A percentile compares a stretch with the other conserved stretches of the same genome.
These are phyloP conservation scores for Kryphioiulus occultus DNA, from an alignment of 2,888 invertebrate genomes.

Conservation along the genomic window DNA sequence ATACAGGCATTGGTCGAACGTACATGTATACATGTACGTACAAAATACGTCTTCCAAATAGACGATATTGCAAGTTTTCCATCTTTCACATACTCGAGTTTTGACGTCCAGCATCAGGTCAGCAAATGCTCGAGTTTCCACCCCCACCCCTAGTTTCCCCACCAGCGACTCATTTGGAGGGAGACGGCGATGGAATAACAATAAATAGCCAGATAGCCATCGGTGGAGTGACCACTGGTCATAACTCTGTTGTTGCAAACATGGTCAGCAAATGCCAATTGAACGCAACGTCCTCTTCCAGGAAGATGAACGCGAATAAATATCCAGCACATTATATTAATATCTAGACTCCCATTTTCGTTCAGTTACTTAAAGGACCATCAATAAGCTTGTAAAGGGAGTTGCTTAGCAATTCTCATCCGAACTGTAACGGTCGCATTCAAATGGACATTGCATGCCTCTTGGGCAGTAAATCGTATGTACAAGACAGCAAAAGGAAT, in stretches of 20 bases:
- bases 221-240: conserved; percentile 15
- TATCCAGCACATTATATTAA: conserved; percentile 8
- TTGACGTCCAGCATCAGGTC: conserved; percentile 14
- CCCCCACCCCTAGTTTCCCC: not conserved
- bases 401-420: conserved; percentile 22
- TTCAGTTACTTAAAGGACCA: conserved; percentile 6
- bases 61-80: conserved; percentile 24
- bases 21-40: not conserved
- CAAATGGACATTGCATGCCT: not conserved
- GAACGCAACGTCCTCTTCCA: not conserved
- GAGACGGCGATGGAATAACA: conserved; percentile 3
- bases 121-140: not conserved
- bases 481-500: not conserved
- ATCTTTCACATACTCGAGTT: conserved; percentile 35
- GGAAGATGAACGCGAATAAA: conserved; percentile 20
- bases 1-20: not conserved
- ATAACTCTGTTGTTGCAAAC: conserved; percentile 26
- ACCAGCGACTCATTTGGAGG: not conserved
- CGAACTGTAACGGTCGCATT: not conserved
- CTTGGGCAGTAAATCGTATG: not conserved
- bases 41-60: not conserved
- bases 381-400: not conserved
- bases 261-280: not conserved
- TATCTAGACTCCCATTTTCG: not conserved
- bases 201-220: conserved; percentile 35